Evolutionary conservation across 1,140 invertebrate genomes (phyloP).

Genomic region (Lethrus apterus): DNA sequence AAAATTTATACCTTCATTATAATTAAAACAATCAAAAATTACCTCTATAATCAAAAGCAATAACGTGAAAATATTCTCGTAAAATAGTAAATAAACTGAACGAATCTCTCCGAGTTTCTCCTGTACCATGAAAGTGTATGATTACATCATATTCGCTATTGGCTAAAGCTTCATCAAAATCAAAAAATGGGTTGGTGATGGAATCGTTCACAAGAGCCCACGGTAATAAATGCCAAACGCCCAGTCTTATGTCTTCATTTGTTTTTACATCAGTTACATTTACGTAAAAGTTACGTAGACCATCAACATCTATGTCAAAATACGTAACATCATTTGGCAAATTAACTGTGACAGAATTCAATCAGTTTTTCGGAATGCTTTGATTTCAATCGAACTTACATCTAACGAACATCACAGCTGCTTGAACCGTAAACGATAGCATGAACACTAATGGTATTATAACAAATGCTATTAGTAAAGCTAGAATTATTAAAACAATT

Average conservation of each 20-base stretch:
- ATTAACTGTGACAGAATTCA: constrained; percentile 16
- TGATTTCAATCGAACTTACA: constrained; percentile 20
- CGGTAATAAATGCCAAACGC: constrained; percentile 31
- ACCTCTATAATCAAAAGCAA: constrained; percentile 88
- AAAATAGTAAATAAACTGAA: constrained; percentile 24
- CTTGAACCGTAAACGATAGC: constrained; percentile 27
- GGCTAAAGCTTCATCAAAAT: constrained; percentile 16
- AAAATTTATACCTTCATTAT: background rate
- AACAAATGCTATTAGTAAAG: constrained; percentile 27
- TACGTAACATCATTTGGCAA: constrained; percentile 7
- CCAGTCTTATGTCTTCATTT: constrained; percentile 23
- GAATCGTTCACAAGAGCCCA: constrained; percentile 19
- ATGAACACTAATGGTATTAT: constrained; percentile 31
- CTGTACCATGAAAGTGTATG: constrained; percentile 34
- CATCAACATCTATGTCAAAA: constrained; percentile 16
- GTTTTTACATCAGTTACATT: constrained; percentile 18
- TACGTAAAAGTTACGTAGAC: constrained; percentile 30
- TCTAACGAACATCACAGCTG: constrained; percentile 26
- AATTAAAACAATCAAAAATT: constrained; percentile 23
- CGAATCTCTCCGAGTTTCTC: constrained; percentile 25
- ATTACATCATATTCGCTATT: constrained; percentile 20
- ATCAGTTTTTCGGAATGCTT: background rate
- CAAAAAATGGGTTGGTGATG: background rate
- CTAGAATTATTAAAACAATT: constrained; percentile 21
- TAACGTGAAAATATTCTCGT: constrained; percentile 56